Percentiles rank a stretch among this genome's conserved stretches.
These are phyloP conservation scores for Seriola aureovittata DNA, from an alignment of 2,113 vertebrate species.

Conservation along the genomic window DNA sequence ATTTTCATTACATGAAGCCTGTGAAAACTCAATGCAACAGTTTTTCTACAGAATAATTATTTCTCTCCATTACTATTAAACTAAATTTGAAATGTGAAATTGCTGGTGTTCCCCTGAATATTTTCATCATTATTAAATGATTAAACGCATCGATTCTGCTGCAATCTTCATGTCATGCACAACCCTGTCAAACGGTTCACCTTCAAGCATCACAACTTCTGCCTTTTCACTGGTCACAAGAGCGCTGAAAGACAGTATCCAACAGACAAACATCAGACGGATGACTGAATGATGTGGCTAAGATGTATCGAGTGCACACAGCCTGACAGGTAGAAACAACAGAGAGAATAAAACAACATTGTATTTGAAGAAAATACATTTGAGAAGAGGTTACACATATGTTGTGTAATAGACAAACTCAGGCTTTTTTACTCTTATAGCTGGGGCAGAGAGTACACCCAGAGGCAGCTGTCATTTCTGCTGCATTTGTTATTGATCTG, in stretches of 20 bases:
- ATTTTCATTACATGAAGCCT: too few relatives aligned
- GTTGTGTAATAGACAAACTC: not conserved
- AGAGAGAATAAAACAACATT: slow-evolving; percentile 10
- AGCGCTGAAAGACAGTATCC: slow-evolving; percentile 21
- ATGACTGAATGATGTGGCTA: slow-evolving; percentile 29
- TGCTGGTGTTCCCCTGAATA: not conserved
- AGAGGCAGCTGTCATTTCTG: not conserved
- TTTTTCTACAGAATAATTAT: too few relatives aligned
- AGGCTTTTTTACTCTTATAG: not conserved
- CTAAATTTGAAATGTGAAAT: not conserved
- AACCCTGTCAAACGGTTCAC: slow-evolving; percentile 22
- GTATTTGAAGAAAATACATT: not conserved
- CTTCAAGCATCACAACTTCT: slow-evolving; percentile 16
- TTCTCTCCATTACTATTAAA: not conserved
- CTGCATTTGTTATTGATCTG: not conserved
- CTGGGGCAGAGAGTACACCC: not conserved
- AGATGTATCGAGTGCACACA: slow-evolving; percentile 1
- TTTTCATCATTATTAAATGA: not conserved
- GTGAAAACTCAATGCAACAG: too few relatives aligned
- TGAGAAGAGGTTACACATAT: not conserved
- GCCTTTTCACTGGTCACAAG: slow-evolving; percentile 24
- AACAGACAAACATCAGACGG: slow-evolving; percentile 46
- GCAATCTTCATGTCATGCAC: not conserved
- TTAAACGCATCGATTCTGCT: not conserved
- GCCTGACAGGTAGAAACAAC: slow-evolving; percentile 5